A percentile compares a stretch with the other conserved stretches of the same genome.
Evolutionary conservation across 2,888 invertebrate genomes (phyloP).

Genomic region (Xanthia icteritia): DNA sequence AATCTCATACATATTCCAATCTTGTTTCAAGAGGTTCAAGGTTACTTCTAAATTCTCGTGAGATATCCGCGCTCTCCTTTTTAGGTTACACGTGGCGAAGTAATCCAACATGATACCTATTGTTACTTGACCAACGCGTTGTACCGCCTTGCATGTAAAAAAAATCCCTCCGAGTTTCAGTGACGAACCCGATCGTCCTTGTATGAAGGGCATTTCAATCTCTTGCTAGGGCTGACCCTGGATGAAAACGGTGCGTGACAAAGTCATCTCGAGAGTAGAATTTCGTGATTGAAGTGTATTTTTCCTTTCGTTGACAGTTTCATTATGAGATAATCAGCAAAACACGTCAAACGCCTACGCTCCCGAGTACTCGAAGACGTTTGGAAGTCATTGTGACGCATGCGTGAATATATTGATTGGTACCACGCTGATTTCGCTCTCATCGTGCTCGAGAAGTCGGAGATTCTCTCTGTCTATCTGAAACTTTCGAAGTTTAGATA

Average conservation of each 20-base stretch:
- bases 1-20: background rate
- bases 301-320: constrained; percentile 47
- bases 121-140: constrained; percentile 12
- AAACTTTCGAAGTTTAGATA: constrained; percentile 55
- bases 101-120: constrained; percentile 8
- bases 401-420: constrained; percentile 89
- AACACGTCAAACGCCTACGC: constrained; percentile 75
- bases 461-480: constrained; percentile 58
- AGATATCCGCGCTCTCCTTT: constrained; percentile 5
- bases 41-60: constrained; percentile 4
- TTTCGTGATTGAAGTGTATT: constrained; percentile 11
- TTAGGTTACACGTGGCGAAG: constrained; percentile 23
- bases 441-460: constrained; percentile 64
- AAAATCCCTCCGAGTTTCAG: constrained; percentile 30
- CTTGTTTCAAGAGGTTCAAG: constrained; percentile 7
- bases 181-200: constrained; percentile 47
- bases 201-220: constrained; percentile 61
- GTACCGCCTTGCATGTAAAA: constrained; percentile 2
- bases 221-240: constrained; percentile 43
- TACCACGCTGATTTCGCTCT: constrained; percentile 79
- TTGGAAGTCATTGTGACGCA: constrained; percentile 81
- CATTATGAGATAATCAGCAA: constrained; percentile 40
- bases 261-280: constrained; percentile 18
- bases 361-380: constrained; percentile 69
- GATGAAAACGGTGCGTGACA: constrained; percentile 12